Evolutionary conservation across 2,888 invertebrate species (phyloP).

Genomic region (Chrysopilus asiliformis): DNA sequence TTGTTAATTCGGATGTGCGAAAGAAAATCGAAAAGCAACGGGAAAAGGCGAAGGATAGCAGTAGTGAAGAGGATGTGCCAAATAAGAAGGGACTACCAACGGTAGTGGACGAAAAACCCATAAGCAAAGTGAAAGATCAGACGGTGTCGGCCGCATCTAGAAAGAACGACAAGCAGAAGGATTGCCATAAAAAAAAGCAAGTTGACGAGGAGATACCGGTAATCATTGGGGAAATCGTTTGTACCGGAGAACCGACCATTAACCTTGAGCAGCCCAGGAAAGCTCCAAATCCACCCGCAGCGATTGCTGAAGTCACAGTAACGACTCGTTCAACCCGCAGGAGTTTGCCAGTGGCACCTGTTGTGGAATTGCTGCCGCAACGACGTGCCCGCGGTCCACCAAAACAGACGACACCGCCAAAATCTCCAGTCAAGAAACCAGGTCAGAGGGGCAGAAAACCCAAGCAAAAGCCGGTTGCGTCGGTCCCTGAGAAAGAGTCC

Average conservation of each 20-base stretch:
- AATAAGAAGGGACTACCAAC: constrained; percentile 7
- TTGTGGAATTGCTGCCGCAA: constrained; percentile 22
- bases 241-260: too few species aligned
- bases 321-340: neutral
- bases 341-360: neutral
- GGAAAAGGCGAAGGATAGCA: constrained; percentile 26
- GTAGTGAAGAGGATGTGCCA: constrained; percentile 19
- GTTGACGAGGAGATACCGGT: constrained; percentile 2
- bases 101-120: too few species aligned
- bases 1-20: constrained; percentile 23
- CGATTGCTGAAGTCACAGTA: too few species aligned
- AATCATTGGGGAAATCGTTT: neutral
- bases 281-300: too few species aligned
- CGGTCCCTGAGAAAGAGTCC: constrained; percentile 6
- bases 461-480: too few species aligned
- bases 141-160: neutral
- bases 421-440: constrained; percentile 24
- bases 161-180: neutral
- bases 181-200: too few species aligned
- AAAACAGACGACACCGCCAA: constrained; percentile 22
- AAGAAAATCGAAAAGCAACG: constrained; percentile 28
- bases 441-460: too few species aligned
- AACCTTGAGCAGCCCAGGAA: too few species aligned
- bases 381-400: constrained; percentile 25
- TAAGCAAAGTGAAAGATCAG: too few species aligned